Percentiles rank a stretch among this genome's conserved stretches.
Evolutionary conservation across 2,888 invertebrate genomes (phyloP).

Genomic region (Margaritifera margaritifera): DNA sequence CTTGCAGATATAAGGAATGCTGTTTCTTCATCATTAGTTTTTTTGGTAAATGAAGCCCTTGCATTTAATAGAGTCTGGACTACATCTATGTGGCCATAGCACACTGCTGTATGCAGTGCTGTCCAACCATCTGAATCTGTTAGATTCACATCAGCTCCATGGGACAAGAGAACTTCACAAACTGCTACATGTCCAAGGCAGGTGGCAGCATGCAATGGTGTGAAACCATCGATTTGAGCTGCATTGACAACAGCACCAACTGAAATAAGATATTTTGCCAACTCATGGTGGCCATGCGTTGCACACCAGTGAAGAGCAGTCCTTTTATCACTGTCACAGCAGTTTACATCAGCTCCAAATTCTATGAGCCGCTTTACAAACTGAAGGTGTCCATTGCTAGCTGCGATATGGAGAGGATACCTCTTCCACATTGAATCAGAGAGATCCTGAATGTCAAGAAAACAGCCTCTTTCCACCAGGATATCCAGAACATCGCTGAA

Average conservation of each 20-base stretch:
- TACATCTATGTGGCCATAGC: slow-evolving; percentile 55
- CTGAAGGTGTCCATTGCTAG: slow-evolving; percentile 50
- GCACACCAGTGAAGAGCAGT: slow-evolving; percentile 65
- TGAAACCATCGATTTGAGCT: slow-evolving; percentile 64
- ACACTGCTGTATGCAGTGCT: slow-evolving; percentile 64
- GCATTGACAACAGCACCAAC: slow-evolving; percentile 55
- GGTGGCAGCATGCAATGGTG: slow-evolving; percentile 66
- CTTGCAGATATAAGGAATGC: slow-evolving; percentile 63
- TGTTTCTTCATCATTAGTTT: slow-evolving; percentile 57
- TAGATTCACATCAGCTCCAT: slow-evolving; percentile 55
- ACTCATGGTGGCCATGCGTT: slow-evolving; percentile 45
- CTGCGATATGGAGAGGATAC: slow-evolving; percentile 63
- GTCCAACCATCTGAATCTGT: slow-evolving; percentile 66
- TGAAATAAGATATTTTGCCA: slow-evolving; percentile 48
- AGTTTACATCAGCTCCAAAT: slow-evolving; percentile 56
- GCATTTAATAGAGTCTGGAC: slow-evolving; percentile 51
- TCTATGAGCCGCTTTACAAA: slow-evolving; percentile 49
- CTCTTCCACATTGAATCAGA: slow-evolving; percentile 57
- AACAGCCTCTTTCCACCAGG: slow-evolving; percentile 56
- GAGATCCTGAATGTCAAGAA: slow-evolving; percentile 42
- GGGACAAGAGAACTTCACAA: slow-evolving; percentile 47
- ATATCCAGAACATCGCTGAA: slow-evolving; percentile 47
- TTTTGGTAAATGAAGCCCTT: slow-evolving; percentile 49
- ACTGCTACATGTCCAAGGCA: slow-evolving; percentile 54
- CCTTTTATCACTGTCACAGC: slow-evolving; percentile 56